Evolutionary conservation across 2,113 vertebrate species (phyloP).

Genomic region (Oncorhynchus clarkii): DNA sequence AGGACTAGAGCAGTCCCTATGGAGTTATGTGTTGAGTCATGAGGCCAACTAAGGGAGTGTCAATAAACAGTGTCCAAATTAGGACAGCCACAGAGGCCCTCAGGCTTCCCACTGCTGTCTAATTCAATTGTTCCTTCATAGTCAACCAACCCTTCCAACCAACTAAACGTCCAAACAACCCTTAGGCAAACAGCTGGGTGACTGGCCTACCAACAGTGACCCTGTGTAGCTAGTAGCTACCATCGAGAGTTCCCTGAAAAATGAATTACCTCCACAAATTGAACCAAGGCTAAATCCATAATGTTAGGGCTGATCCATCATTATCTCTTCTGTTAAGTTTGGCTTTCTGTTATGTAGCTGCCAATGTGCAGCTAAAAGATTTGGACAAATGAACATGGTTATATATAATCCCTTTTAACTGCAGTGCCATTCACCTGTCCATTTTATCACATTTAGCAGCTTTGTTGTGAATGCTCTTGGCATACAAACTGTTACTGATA

Average conservation of each 20-base stretch:
- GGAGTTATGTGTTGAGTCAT: not conserved
- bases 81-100: not conserved
- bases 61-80: not conserved
- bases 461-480: not conserved
- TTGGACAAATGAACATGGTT: not conserved
- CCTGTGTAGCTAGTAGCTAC: slow-evolving; percentile 15
- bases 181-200: slow-evolving; percentile 32
- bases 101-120: not conserved
- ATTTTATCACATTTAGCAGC: not conserved
- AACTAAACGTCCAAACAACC: slow-evolving; percentile 14
- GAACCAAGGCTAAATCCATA: slow-evolving; percentile 33
- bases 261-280: slow-evolving; percentile 41
- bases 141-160: no score
- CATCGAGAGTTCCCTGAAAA: slow-evolving; percentile 31
- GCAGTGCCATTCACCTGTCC: not conserved
- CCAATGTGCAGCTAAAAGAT: slow-evolving; percentile 14
- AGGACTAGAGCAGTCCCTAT: not conserved
- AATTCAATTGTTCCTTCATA: not conserved
- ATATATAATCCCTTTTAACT: not conserved
- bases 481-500: not conserved
- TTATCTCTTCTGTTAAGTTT: slow-evolving; percentile 33
- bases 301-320: slow-evolving; percentile 28
- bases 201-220: slow-evolving; percentile 15
- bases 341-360: not conserved
- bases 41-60: not conserved